Percentiles rank a stretch among this genome's conserved stretches.
phyloP scores from a whole-genome alignment of 2,888 invertebrate species.

The Tetragnatha montana region DNA sequence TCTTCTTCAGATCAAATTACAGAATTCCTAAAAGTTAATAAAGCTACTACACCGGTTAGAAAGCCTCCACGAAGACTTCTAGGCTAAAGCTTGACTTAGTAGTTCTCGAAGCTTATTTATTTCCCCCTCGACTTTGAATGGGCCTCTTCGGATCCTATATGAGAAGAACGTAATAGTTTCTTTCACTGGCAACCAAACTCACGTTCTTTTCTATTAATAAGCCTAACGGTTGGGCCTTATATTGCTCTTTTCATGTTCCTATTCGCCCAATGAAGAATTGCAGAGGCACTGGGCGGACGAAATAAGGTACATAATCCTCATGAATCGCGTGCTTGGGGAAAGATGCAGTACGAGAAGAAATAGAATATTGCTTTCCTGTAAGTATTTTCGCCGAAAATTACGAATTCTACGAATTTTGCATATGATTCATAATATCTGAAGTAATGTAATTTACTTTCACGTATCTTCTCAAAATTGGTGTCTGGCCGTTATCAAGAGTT shows the following conservation, averaged over 20 bases:
- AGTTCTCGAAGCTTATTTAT: conserved; percentile 21
- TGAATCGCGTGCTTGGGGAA: background rate
- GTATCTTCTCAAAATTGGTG: no score
- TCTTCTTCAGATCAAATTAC: conserved; percentile 36
- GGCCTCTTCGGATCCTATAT: conserved; percentile 10
- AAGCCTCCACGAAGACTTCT: conserved; percentile 5
- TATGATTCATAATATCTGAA: no score
- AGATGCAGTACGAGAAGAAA: background rate
- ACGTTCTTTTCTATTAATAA: conserved; percentile 36
- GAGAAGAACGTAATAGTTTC: conserved; percentile 28
- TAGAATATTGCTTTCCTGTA: no score
- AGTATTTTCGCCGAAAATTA: no score
- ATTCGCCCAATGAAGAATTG: background rate
- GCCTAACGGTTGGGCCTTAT: conserved; percentile 18
- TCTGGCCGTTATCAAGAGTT: no score
- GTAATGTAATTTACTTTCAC: no score
- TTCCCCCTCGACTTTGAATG: conserved; percentile 17
- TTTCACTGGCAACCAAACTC: conserved; percentile 26
- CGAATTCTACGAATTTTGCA: no score
- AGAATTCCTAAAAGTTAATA: conserved; percentile 36
- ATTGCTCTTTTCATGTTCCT: conserved; percentile 30
- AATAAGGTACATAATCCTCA: conserved; percentile 3
- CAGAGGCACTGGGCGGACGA: background rate
- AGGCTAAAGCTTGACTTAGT: conserved; percentile 21
- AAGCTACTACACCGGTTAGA: conserved; percentile 23